A percentile compares a stretch with the other conserved stretches of the same genome.
Evolutionary conservation across 2,797 vertebrate genomes (phyloP).

Genomic region (Semotilus atromaculatus): DNA sequence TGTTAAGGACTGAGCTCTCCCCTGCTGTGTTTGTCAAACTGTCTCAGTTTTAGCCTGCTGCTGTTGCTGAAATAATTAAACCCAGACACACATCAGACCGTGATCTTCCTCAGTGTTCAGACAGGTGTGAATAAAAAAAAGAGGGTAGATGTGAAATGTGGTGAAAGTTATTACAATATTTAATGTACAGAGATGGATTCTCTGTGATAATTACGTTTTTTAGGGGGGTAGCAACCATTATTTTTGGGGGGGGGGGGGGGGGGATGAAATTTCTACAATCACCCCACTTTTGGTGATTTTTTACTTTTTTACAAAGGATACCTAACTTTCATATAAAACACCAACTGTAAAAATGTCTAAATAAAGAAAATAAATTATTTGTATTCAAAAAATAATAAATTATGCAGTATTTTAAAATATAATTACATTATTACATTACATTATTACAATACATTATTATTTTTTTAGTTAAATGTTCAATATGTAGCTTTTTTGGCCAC

Average conservation of each 20-base stretch:
- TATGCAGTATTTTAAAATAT: not conserved
- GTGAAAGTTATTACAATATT: not conserved
- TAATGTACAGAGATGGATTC: not conserved
- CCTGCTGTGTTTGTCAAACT: constrained; percentile 31
- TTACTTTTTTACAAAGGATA: not conserved
- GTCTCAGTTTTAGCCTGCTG: constrained; percentile 29
- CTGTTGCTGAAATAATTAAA: constrained; percentile 50
- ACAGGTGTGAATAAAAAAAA: constrained; percentile 35
- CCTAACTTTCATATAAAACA: not conserved
- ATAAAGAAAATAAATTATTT: not conserved
- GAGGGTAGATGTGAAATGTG: not conserved
- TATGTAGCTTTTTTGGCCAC: too few species aligned
- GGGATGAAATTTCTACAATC: not conserved
- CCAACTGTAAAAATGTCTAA: not conserved
- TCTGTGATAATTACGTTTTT: constrained; percentile 1
- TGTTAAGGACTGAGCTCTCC: constrained; percentile 31
- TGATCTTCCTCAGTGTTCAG: constrained; percentile 28
- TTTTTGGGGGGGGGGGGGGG: too few species aligned
- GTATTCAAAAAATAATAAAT: not conserved
- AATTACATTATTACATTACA: not conserved
- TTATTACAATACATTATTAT: too few species aligned
- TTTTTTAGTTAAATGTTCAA: too few species aligned
- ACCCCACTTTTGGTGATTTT: not conserved
- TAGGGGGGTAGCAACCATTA: not conserved
- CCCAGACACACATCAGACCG: constrained; percentile 27